A percentile compares a stretch with the other conserved stretches of the same genome.
Evolutionary conservation across 2,113 vertebrate species (phyloP).

Genomic region (Colossoma macropomum): DNA sequence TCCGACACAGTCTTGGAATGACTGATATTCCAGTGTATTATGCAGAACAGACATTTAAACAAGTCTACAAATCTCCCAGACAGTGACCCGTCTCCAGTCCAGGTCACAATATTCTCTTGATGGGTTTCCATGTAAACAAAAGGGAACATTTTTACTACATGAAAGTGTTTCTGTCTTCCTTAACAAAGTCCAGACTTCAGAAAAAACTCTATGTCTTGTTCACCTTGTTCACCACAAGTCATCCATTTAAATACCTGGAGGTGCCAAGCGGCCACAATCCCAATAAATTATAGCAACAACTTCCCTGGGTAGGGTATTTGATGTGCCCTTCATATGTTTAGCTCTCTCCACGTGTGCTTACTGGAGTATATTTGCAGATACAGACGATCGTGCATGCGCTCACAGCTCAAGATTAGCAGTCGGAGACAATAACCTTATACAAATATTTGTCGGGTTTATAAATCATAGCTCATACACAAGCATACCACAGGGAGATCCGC

Average conservation of each 20-base stretch:
- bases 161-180: not conserved
- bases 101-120: not conserved
- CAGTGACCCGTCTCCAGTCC: not conserved
- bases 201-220: not conserved
- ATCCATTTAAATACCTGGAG: not conserved
- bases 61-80: not conserved
- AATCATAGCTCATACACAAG: slow-evolving; percentile 26
- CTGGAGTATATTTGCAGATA: not conserved
- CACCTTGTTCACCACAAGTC: no score
- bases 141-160: not conserved
- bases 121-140: not conserved
- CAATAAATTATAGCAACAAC: not conserved
- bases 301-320: not conserved
- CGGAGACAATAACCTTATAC: slow-evolving; percentile 44
- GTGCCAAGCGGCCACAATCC: not conserved
- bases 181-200: not conserved
- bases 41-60: not conserved
- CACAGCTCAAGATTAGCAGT: not conserved
- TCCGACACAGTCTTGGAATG: not conserved
- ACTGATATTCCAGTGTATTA: not conserved
- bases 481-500: slow-evolving; percentile 27
- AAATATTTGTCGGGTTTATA: slow-evolving; percentile 56
- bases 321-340: not conserved
- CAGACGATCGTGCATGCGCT: not conserved
- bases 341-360: not conserved